Conservation (phyloP, 2,797 vertebrate species). For the Fringilla coelebs region DNA sequence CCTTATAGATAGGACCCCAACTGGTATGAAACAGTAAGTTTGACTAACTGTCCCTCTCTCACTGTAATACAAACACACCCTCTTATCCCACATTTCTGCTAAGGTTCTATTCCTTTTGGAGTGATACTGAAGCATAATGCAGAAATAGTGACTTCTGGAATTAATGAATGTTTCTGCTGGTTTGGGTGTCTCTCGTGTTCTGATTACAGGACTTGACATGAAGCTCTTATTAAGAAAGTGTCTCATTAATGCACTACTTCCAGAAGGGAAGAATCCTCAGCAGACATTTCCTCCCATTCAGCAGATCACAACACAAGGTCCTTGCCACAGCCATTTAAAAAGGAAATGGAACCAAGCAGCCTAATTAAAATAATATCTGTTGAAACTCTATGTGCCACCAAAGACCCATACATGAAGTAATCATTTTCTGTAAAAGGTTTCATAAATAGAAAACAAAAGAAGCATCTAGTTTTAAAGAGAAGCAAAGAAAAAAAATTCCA, state of each 20-base stretch:
- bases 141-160: constrained; percentile 62
- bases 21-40: neutral
- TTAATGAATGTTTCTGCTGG: constrained; percentile 65
- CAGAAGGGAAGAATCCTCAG: constrained; percentile 57
- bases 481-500: neutral
- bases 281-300: constrained; percentile 42
- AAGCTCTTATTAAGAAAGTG: constrained; percentile 61
- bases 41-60: neutral
- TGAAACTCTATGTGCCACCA: constrained; percentile 32
- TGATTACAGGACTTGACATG: constrained; percentile 50
- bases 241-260: constrained; percentile 64
- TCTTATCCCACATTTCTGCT: constrained; percentile 20
- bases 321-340: constrained; percentile 54
- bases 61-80: neutral
- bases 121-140: constrained; percentile 59
- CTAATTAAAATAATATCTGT: constrained; percentile 67
- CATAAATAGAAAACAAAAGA: constrained; percentile 35
- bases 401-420: constrained; percentile 20
- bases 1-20: neutral
- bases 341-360: constrained; percentile 50
- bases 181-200: constrained; percentile 43
- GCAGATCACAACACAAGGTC: constrained; percentile 51
- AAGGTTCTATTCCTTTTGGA: constrained; percentile 50
- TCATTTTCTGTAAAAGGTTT: constrained; percentile 51
- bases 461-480: constrained; percentile 7